A percentile compares a stretch with the other conserved stretches of the same genome.
Conservation (phyloP, 2,888 invertebrate species). For the Leptinotarsa rubiginosa region DNA sequence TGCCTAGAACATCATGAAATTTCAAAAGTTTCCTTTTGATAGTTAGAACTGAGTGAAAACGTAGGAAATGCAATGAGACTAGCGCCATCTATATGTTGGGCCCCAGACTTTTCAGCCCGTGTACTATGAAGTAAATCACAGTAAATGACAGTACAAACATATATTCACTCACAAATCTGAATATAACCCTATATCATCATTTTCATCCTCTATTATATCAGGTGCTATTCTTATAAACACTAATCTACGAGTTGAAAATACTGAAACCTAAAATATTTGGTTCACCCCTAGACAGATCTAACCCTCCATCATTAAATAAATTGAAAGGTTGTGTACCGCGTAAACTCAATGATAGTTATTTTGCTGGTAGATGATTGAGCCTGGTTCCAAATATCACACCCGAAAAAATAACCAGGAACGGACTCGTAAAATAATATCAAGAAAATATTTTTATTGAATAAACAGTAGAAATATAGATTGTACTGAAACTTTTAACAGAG, state of each 20-base stretch:
- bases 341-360: constrained; percentile 62
- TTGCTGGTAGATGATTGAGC: constrained; percentile 51
- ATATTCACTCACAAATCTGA: too few species aligned
- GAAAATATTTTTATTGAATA: neutral
- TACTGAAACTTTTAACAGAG: neutral
- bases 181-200: too few species aligned
- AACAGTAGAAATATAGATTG: too few species aligned
- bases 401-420: constrained; percentile 15
- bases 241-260: neutral
- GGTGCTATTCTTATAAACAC: neutral
- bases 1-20: too few species aligned
- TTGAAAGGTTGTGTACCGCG: constrained; percentile 61
- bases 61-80: too few species aligned
- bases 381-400: constrained; percentile 27
- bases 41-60: too few species aligned
- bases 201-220: too few species aligned
- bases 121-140: too few species aligned
- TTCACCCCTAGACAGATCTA: constrained; percentile 9
- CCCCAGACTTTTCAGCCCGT: too few species aligned
- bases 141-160: too few species aligned
- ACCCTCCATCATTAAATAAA: constrained; percentile 58
- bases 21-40: too few species aligned
- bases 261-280: constrained; percentile 31
- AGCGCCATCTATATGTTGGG: too few species aligned
- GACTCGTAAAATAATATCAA: neutral